A percentile compares a stretch with the other conserved stretches of the same genome.
Evolutionary conservation across 2,113 vertebrate genomes (phyloP).

Genomic region (Salvelinus sp.): DNA sequence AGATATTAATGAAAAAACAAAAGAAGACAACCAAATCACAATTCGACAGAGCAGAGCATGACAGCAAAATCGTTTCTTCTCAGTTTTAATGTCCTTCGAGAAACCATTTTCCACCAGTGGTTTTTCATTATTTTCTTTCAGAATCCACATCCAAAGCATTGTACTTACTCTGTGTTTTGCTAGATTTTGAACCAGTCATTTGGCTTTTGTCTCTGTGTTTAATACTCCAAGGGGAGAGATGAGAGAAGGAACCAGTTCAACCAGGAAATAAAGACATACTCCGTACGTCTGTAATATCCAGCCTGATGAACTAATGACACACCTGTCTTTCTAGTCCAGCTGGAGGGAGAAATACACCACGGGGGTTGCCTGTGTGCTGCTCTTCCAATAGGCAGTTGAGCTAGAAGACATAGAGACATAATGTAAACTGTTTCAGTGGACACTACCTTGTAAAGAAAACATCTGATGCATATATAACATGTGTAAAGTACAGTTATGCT

Average conservation of each 20-base stretch:
- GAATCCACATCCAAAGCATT: slow-evolving; percentile 72
- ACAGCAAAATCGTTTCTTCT: slow-evolving; percentile 68
- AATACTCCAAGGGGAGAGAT: slow-evolving; percentile 58
- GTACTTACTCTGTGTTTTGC: slow-evolving; percentile 69
- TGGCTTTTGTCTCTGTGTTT: slow-evolving; percentile 69
- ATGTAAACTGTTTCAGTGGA: slow-evolving; percentile 55
- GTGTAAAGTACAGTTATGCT: slow-evolving; percentile 53
- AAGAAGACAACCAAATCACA: too few relatives aligned
- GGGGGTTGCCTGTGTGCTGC: slow-evolving; percentile 31
- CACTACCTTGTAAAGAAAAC: slow-evolving; percentile 61
- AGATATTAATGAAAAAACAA: too few relatives aligned
- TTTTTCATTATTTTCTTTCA: slow-evolving; percentile 71
- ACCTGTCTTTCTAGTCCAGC: slow-evolving; percentile 49
- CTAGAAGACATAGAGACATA: slow-evolving; percentile 49
- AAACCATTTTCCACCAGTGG: slow-evolving; percentile 58
- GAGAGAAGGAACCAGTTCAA: slow-evolving; percentile 28
- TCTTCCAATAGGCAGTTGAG: slow-evolving; percentile 58
- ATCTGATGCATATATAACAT: slow-evolving; percentile 45
- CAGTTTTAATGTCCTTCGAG: slow-evolving; percentile 59
- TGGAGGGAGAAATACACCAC: slow-evolving; percentile 43
- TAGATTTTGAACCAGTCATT: slow-evolving; percentile 71
- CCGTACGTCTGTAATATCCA: slow-evolving; percentile 14
- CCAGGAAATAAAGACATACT: slow-evolving; percentile 64
- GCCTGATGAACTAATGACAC: slow-evolving; percentile 66
- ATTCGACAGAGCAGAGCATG: too few relatives aligned